Evolutionary conservation across 1,140 invertebrate genomes (phyloP).

Genomic region (Drosophila punjabiensis): DNA sequence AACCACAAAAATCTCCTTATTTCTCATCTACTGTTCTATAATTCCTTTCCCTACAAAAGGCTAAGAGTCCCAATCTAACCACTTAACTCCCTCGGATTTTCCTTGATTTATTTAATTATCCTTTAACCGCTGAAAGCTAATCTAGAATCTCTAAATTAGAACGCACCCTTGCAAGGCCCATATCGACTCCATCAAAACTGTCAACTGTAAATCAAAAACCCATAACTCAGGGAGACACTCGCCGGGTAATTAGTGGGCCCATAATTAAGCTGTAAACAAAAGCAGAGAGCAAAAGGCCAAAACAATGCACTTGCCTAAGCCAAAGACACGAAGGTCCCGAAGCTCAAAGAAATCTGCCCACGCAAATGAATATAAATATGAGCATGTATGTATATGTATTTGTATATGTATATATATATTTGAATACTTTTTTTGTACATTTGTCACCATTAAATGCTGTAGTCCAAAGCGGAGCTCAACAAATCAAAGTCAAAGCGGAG

Average conservation of each 20-base stretch:
- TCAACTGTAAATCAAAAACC: conserved; percentile 76
- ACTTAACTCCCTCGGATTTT: not conserved
- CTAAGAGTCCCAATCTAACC: not conserved
- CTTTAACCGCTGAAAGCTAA: conserved; percentile 14
- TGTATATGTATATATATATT: not conserved
- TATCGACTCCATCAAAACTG: conserved; percentile 62
- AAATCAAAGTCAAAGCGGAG: conserved; percentile 47
- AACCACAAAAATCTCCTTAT: not conserved
- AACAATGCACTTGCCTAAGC: conserved; percentile 30
- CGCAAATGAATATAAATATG: conserved; percentile 37
- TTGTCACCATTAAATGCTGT: conserved; percentile 48
- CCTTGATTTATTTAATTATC: not conserved
- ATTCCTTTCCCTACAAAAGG: not conserved
- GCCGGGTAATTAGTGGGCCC: conserved; percentile 57
- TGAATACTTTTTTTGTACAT: conserved; percentile 13
- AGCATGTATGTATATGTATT: not conserved
- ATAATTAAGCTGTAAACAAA: conserved; percentile 72
- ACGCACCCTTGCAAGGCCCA: conserved; percentile 1
- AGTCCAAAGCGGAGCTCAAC: conserved; percentile 47
- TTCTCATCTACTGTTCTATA: not conserved
- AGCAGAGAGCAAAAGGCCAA: conserved; percentile 19
- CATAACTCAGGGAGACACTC: conserved; percentile 74
- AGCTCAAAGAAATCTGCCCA: conserved; percentile 38
- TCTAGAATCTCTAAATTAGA: conserved; percentile 21
- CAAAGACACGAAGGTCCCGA: conserved; percentile 42